Evolutionary conservation across 2,113 vertebrate genomes (phyloP), one percentile per base, ranked within the genome.

Genomic region (Paraplagusia blochii): DNA sequence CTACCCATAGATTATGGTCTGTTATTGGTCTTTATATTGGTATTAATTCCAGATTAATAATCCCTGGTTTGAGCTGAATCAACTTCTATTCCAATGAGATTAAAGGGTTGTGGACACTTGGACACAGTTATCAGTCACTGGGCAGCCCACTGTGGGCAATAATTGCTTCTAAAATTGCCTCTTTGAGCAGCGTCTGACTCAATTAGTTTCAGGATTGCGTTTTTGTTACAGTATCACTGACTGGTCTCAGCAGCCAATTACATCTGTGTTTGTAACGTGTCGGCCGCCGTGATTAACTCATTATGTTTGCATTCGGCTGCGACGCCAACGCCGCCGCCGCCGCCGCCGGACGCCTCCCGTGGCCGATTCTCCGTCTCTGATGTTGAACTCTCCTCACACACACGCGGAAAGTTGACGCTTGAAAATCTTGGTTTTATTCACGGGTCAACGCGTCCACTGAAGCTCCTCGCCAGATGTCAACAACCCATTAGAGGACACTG

Each of bases 141-240:
- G 62, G n/a, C 17, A 75, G 68, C 69, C 72, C 83, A 83, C 65
- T 59, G 69, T 69, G 63, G 69, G 60, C 60, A 61, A 63, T 86
- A 84, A 88, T 89, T 86, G 85, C 74, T 79, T 87, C 84, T 57
- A 44, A 81, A 76, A 84, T 85, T 81, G 72, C 69, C 68, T 81
- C 76, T 87, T 80, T 85, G 72, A 84, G 74, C 73, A 59, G 76
- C 62, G 76, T 75, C 78, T 79, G 82, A 85, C 76, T 75, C 82
- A 81, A 86, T 86, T 86, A 89, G 70, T 71, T 78, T 67, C 50
- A 64, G 70, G 66, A 76, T 77, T 78, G 79, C 72, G 78, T 84
- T 85, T 66, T 85, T 66, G 61, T 68, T 74, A 85, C 76, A 81
- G 76, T 80, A 74, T 84, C 55, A n/a, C 60, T 63, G 55, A 58